phyloP scores from a whole-genome alignment of 2,113 vertebrate species.

The Vicugna pacos region DNA sequence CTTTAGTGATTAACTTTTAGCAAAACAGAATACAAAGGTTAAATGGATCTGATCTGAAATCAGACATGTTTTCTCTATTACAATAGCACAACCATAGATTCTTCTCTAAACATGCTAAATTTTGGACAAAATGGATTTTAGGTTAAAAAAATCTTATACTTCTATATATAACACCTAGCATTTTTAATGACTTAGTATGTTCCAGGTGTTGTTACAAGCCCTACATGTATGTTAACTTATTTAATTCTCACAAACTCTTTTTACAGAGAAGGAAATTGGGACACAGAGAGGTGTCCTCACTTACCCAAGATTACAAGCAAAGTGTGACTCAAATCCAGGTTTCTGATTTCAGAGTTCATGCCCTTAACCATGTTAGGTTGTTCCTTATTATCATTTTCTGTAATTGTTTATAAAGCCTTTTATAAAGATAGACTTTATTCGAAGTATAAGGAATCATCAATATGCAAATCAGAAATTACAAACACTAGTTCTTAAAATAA shows the following conservation, averaged over 20 bases:
- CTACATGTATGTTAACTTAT: background rate
- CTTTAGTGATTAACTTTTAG: no score
- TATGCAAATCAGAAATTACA: background rate
- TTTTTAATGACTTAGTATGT: slow-evolving; percentile 11
- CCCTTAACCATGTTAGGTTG: background rate
- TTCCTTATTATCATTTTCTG: slow-evolving; percentile 29
- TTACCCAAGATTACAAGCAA: background rate
- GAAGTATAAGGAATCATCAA: background rate
- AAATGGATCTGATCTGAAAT: no score
- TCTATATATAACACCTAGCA: no score
- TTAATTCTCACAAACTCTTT: background rate
- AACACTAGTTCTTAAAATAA: slow-evolving; percentile 15
- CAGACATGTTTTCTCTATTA: no score
- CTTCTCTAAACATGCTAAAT: no score
- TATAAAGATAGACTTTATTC: background rate
- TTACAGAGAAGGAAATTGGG: background rate
- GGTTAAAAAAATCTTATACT: no score
- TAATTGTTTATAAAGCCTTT: background rate
- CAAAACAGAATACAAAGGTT: no score
- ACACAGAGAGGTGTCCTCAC: background rate
- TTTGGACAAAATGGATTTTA: no score
- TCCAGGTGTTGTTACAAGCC: background rate
- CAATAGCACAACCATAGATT: no score
- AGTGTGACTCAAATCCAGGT: background rate
- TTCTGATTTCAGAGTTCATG: slow-evolving; percentile 2